Evolutionary conservation across 2,113 vertebrate genomes (phyloP), one percentile per base, ranked within the genome.

Genomic region (Calidris pugnax): DNA sequence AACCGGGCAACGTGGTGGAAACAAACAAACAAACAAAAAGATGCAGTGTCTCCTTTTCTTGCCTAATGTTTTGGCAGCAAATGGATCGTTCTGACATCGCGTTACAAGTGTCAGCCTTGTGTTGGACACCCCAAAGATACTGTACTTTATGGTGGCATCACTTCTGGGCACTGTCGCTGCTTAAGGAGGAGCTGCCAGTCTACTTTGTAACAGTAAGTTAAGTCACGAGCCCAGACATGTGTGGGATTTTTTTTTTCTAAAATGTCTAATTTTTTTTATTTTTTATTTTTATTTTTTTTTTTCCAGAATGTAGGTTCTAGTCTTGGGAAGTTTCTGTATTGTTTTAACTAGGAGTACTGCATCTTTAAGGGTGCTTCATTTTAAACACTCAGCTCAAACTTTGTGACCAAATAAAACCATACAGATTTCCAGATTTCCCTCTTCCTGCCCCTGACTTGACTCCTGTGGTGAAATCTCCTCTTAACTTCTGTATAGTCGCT

Each of bases 251-350:
- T 95, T 88, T 28, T 27, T 51, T 86, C 26, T 14, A n/a, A 53
- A 87, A 91, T 67, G 71, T 93, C 67, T 73, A 7, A 30, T 47
- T 47, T 51, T 93, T 88, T 92, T 79, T 30, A 30, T 53, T 53
- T 53, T 53, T 28, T 30, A 20, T 64, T 30, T 94, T 94, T 86
- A 9, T 79, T 39, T 97, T 91, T 39, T 97, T 91, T 86, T 94
- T 35, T 48, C 45, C 96, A 92, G 81, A 91, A 90, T 90, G 90
- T 96, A 97, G 97, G 33, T 96, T 98, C 85, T 92, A 93, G 84
- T 96, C 89, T 92, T 96, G 89, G 37, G 37, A 95, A 91, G 93
- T 97, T 97, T 94, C 97, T 96, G 88, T 96, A 85, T 91, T 94
- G 89, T 97, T 95, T 95, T 90, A 90, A 83, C 85, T 94, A 93